Percentiles rank a stretch among this genome's conserved stretches.
phyloP scores from a whole-genome alignment of 2,113 vertebrate species.

The Mellivora capensis region DNA sequence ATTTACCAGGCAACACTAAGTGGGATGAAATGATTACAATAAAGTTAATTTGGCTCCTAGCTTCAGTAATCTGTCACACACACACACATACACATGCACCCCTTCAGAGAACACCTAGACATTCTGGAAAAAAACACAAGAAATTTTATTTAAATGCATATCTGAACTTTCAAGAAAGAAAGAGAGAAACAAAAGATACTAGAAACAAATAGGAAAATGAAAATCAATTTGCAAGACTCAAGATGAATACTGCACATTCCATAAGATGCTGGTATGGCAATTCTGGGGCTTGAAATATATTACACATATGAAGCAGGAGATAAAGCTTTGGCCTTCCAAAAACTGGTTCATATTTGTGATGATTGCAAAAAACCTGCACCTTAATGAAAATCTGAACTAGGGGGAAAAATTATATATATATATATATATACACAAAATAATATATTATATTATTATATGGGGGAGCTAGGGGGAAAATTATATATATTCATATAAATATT shows the following conservation, averaged over 20 bases:
- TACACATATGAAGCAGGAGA: background rate
- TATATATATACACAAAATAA: no score
- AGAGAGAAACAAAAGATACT: background rate
- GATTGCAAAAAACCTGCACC: background rate
- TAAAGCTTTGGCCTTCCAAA: background rate
- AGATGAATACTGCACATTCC: background rate
- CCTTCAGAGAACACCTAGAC: background rate
- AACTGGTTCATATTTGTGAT: background rate
- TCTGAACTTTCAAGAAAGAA: background rate
- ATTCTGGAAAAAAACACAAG: background rate
- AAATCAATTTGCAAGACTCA: background rate
- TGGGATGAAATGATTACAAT: background rate
- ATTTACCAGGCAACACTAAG: background rate
- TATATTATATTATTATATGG: no score
- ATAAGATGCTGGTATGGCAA: background rate
- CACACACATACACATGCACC: background rate
- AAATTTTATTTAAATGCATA: background rate
- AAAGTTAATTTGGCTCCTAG: background rate
- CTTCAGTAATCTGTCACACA: background rate
- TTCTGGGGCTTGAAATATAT: background rate
- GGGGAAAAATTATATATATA: background rate
- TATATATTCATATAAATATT: no score
- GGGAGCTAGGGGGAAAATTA: no score
- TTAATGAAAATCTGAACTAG: background rate
- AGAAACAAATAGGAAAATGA: background rate